These are phyloP conservation scores for Leptobrachium ailaonicum DNA, from an alignment of 2,113 vertebrate species.

Conservation along the genomic window DNA sequence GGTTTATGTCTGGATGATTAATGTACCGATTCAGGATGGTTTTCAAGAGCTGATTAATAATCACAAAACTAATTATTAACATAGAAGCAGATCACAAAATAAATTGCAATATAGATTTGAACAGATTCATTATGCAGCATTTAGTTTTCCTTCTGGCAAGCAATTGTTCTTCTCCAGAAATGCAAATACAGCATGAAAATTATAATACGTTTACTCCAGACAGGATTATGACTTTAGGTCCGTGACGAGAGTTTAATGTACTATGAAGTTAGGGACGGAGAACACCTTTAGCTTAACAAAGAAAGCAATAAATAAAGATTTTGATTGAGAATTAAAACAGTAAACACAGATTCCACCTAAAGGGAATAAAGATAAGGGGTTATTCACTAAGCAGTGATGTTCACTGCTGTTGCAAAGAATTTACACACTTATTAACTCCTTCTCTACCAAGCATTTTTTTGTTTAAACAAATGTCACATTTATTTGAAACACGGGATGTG, in stretches of 20 bases:
- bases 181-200: slow-evolving; percentile 36
- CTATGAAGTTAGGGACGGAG: background rate
- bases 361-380: too few species aligned
- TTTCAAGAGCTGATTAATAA: slow-evolving; percentile 28
- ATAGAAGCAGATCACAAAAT: slow-evolving; percentile 23
- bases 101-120: slow-evolving; percentile 22
- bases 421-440: too few species aligned
- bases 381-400: too few species aligned
- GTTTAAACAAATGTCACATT: too few species aligned
- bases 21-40: background rate
- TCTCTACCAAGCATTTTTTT: too few species aligned
- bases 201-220: slow-evolving; percentile 29
- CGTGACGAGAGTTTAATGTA: slow-evolving; percentile 26
- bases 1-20: background rate
- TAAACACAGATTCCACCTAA: too few species aligned
- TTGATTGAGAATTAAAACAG: too few species aligned
- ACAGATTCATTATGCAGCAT: slow-evolving; percentile 23
- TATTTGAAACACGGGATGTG: too few species aligned
- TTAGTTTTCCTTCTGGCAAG: slow-evolving; percentile 32
- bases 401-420: too few species aligned
- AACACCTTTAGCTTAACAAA: too few species aligned
- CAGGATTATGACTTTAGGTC: slow-evolving; percentile 34
- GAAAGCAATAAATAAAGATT: too few species aligned
- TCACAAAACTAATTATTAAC: slow-evolving; percentile 19
- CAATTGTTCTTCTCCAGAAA: slow-evolving; percentile 37